Base-by-base conservation (phyloP, 2,797 vertebrate genomes). In the Tragelaphus oryx region DNA sequence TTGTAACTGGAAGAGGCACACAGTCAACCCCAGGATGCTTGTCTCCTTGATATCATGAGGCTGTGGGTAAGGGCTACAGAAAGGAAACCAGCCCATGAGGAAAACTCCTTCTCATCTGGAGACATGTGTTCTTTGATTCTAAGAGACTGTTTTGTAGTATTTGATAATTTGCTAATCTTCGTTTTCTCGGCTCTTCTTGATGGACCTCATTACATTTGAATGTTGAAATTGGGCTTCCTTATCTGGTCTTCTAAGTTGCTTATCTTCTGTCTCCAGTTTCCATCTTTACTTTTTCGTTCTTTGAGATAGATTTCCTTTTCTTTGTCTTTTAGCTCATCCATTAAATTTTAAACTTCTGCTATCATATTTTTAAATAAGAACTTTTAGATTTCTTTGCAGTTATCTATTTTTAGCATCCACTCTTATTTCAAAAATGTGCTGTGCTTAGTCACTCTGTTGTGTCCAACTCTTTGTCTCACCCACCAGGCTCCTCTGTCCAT, bases 251-350 rank as follows among this genome's bases (percentile, higher is more conserved):
- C 20, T 52, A 24, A 95, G 28, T n/a, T 68, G 17, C 1, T 30
- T 54, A 28, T 79, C 10, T 82, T 76, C 87, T 88, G 5, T 78
- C 18, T 57, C 5, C 26, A 75, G 17, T 83, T 95, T 93, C 4
- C 8, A 33, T 28, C 37, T 96, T 75, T 50, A 17, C 81, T 17
- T 44, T 79, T 14, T 59, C 30, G 14, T 68, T 93, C 33, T 82
- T 52, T 37, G 18, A 50, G 6, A 41, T 41, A 81, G 3, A 4
- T 83, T 81, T 50, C 57, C 46, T 74, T 62, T 41, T 71, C 16
- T 85, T 88, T 91, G 18, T 30, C 55, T 82, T 89, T 79, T 55
- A 83, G 37, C 6, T 16, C 4, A 62, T 46, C 17, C 46, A 12
- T 68, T 85, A 91, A 92, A 84, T 37, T 50, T 13, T 91, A 71